Percentiles rank a stretch among this genome's conserved stretches.
phyloP scores from a whole-genome alignment of 2,888 invertebrate species.

The Cephus pulcher region DNA sequence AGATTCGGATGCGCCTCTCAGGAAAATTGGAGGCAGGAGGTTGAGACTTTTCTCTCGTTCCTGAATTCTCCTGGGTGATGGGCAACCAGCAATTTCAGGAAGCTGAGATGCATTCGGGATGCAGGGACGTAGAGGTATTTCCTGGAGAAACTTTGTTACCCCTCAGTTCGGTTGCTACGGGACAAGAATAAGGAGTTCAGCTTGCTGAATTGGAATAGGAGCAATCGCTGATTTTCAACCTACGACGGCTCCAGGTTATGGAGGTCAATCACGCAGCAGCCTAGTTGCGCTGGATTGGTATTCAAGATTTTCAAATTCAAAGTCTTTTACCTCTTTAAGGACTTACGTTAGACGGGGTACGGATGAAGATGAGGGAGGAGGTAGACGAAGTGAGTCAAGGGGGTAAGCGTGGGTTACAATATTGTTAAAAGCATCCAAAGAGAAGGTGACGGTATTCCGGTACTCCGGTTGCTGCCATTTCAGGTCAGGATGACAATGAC shows the following conservation, averaged over 20 bases:
- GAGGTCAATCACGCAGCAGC: not conserved
- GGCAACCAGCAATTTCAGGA: not conserved
- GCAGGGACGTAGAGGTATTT: not conserved
- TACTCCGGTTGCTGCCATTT: conserved; percentile 31
- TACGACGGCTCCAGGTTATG: not conserved
- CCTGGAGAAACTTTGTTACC: not conserved
- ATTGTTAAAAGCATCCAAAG: conserved; percentile 58
- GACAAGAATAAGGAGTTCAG: not conserved
- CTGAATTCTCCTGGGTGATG: not conserved
- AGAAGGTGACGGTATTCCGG: conserved; percentile 27
- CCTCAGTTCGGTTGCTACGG: not conserved
- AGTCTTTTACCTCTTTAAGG: not conserved
- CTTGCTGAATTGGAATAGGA: not conserved
- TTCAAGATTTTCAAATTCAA: not conserved
- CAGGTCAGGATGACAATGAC: conserved; percentile 56
- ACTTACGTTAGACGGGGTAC: not conserved
- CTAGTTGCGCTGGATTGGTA: not conserved
- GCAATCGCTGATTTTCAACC: not conserved
- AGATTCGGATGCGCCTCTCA: not conserved
- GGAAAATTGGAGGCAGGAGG: not conserved
- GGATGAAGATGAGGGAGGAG: conserved; percentile 26
- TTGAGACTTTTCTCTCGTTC: not conserved
- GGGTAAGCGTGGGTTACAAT: conserved; percentile 46
- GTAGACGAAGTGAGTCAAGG: conserved; percentile 21
- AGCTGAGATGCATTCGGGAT: not conserved